Conservation (phyloP, 2,797 vertebrate species). For the Pseudochirops cupreus region DNA sequence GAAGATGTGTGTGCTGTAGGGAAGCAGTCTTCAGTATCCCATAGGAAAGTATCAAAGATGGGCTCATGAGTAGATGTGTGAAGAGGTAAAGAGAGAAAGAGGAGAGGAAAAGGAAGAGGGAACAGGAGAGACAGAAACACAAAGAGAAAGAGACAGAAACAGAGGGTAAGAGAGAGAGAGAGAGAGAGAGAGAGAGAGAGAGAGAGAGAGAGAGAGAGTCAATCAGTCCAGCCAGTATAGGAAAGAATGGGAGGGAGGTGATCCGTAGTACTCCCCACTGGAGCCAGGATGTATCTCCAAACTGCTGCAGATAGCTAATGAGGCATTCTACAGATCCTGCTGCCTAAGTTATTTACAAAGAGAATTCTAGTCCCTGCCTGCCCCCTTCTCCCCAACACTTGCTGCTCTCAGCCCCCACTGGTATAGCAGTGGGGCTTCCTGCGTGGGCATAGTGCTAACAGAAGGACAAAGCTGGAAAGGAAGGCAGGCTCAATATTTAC, state of each 20-base stretch:
- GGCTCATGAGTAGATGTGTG: not conserved
- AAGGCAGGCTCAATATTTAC: constrained; percentile 47
- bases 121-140: no score
- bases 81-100: not conserved
- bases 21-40: not conserved
- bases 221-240: constrained; percentile 46
- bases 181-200: no score
- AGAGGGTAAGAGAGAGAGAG: not conserved
- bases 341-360: constrained; percentile 72
- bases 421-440: not conserved
- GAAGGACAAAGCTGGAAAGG: constrained; percentile 61
- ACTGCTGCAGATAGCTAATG: constrained; percentile 58
- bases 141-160: no score
- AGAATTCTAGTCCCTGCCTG: constrained; percentile 61
- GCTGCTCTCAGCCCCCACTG: constrained; percentile 50
- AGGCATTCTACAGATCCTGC: constrained; percentile 56
- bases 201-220: not conserved
- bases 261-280: not conserved
- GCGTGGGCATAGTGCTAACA: constrained; percentile 32
- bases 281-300: constrained; percentile 17
- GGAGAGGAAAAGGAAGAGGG: no score
- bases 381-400: constrained; percentile 25
- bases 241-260: constrained; percentile 16
- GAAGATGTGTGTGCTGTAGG: not conserved
- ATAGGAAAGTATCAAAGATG: not conserved